phyloP scores from a whole-genome alignment of 2,113 vertebrate genomes.

The Platichthys flesus region DNA sequence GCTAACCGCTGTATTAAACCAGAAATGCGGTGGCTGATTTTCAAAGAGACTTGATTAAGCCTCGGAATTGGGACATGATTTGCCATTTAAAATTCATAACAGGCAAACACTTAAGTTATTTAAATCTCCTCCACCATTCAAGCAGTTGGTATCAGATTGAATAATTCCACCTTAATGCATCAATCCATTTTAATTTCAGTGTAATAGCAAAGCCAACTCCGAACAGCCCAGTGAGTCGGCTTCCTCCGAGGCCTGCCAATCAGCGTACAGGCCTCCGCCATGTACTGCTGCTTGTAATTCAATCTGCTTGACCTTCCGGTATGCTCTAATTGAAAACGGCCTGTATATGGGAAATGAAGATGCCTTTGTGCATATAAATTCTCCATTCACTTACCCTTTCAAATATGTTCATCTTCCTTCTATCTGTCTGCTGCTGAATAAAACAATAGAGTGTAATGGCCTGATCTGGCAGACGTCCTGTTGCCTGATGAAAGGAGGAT shows the following conservation, averaged over 20 bases:
- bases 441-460: neutral
- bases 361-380: slow-evolving; percentile 42
- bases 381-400: slow-evolving; percentile 7
- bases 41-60: slow-evolving; percentile 78
- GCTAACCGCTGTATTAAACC: slow-evolving; percentile 66
- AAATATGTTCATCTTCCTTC: neutral
- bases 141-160: slow-evolving; percentile 61
- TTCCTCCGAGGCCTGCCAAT: slow-evolving; percentile 42
- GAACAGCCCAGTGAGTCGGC: slow-evolving; percentile 12
- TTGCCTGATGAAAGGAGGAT: neutral
- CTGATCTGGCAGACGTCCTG: neutral
- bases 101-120: slow-evolving; percentile 70
- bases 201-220: slow-evolving; percentile 38
- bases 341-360: slow-evolving; percentile 18
- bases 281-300: slow-evolving; percentile 38
- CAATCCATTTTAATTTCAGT: slow-evolving; percentile 57
- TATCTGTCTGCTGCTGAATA: slow-evolving; percentile 5
- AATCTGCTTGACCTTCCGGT: slow-evolving; percentile 48
- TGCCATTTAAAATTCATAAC: slow-evolving; percentile 73
- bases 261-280: slow-evolving; percentile 26
- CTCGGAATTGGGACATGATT: slow-evolving; percentile 71
- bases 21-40: slow-evolving; percentile 68
- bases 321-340: slow-evolving; percentile 42
- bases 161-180: slow-evolving; percentile 61
- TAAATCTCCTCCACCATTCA: slow-evolving; percentile 56